phyloP scores from a whole-genome alignment of 2,797 vertebrate genomes.

The Halcyon leucocephala region DNA sequence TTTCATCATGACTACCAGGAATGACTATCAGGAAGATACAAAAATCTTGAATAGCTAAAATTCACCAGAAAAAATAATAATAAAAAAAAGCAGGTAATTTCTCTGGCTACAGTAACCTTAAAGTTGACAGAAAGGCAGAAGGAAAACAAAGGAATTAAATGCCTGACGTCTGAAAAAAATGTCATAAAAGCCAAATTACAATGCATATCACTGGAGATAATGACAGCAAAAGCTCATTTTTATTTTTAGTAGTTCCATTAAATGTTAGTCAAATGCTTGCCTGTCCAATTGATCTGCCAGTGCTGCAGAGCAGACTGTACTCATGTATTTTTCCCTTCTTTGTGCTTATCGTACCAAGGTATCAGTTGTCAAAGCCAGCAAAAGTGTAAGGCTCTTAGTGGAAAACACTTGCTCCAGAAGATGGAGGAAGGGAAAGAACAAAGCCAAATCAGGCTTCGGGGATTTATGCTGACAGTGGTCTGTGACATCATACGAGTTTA shows the following conservation, averaged over 20 bases:
- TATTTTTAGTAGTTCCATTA: neutral
- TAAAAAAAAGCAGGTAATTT: neutral
- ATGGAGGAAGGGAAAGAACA: neutral
- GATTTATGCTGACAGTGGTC: slow-evolving; percentile 15
- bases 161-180: neutral
- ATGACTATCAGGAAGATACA: neutral
- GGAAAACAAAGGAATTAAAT: neutral
- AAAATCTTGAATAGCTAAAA: neutral
- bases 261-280: neutral
- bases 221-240: neutral
- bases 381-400: neutral
- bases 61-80: neutral
- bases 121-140: neutral
- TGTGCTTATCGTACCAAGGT: neutral
- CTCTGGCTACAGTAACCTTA: neutral
- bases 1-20: neutral
- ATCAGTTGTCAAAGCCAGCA: neutral
- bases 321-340: neutral
- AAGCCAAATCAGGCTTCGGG: neutral
- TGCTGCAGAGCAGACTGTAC: neutral
- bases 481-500: neutral
- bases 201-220: neutral
- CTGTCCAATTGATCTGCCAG: neutral
- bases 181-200: neutral
- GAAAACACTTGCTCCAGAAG: neutral